Base-by-base conservation (phyloP, 2,113 vertebrate genomes). In the Ornithorhynchus anatinus region DNA sequence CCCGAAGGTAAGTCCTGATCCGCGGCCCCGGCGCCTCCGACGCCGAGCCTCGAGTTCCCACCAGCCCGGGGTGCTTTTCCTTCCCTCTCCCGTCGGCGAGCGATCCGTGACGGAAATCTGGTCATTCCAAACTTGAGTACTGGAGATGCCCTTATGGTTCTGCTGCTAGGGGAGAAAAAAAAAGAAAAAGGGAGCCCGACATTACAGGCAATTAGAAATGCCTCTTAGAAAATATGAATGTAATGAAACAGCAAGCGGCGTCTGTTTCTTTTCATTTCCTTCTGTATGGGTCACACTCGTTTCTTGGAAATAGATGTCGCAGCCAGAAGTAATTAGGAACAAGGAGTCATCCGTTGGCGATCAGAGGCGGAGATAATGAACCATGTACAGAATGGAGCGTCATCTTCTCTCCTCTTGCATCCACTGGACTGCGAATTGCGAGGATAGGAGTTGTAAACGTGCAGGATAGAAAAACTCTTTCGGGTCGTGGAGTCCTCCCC, bases 1-100 rank as follows among this genome's bases (percentile, higher is more conserved):
- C 97, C 97, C 0, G 97, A 98, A 92, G 97, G 97, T 99, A 88
- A 95, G 96, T 88, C 51, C 38, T 32, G 62, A n/a, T 11, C 7
- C 7, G 14, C 38, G 0, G 40, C 44, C 17, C 40, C 9, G 13
- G 25, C 5, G n/a, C 65, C 62, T 69, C 57, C 48, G 4, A 7
- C 51, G n/a, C 27, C 29, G 12, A 17, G 72, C 29, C 13, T 22
- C 48, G 43, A 42, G 45, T 59, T 77, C 42, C 1, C 10, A 57
- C 16, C 29, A 20, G 7, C 11, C n/a, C n/a, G n/a, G 51, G 62
- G 19, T 2, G n/a, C 35, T 72, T 78, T 53, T 35, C 19, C 54
- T 80, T 53, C 36, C 19, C 54, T 80, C 44, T 66, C 17, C 72
- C 14, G 0, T 13, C 29, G 53, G 25, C 14, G 64, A 64, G n/a